Percentiles rank a stretch among this genome's conserved stretches.
phyloP scores from a whole-genome alignment of 1,140 invertebrate genomes.

The Aphaenogaster floridana region DNA sequence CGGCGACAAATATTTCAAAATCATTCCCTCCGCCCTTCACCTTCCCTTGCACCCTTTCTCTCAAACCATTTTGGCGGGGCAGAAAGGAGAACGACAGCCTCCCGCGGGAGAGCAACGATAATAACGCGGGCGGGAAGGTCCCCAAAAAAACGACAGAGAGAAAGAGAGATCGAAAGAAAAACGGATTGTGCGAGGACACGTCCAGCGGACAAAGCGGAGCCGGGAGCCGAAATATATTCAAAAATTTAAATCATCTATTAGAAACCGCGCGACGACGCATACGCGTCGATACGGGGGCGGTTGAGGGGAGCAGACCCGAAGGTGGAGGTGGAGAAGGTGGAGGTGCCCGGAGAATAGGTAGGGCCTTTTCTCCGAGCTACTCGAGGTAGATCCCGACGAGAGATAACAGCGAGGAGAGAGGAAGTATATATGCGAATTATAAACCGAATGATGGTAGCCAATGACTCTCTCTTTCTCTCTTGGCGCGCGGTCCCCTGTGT shows the following conservation, averaged over 20 bases:
- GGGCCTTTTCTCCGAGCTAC: constrained; percentile 67
- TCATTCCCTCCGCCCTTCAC: constrained; percentile 70
- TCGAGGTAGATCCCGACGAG: constrained; percentile 78
- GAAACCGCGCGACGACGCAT: constrained; percentile 79
- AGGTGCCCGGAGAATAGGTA: constrained; percentile 11
- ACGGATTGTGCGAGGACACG: constrained; percentile 50
- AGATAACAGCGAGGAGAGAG: constrained; percentile 77
- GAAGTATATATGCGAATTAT: constrained; percentile 81
- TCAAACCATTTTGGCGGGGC: neutral
- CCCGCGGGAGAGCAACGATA: constrained; percentile 66
- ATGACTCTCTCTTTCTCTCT: constrained; percentile 59
- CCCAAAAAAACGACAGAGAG: constrained; percentile 68
- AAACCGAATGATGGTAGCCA: constrained; percentile 79
- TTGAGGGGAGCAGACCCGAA: constrained; percentile 49
- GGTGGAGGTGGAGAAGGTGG: constrained; percentile 60
- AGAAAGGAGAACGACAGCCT: constrained; percentile 65
- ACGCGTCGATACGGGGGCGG: constrained; percentile 72
- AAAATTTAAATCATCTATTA: constrained; percentile 86
- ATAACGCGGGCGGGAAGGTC: constrained; percentile 64
- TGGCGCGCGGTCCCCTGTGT: constrained; percentile 53
- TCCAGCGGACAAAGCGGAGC: constrained; percentile 71
- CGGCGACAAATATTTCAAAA: constrained; percentile 87
- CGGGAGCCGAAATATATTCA: constrained; percentile 81
- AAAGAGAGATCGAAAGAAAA: constrained; percentile 64
- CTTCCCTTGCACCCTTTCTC: constrained; percentile 28